Evolutionary conservation across 2,797 vertebrate species (phyloP), one percentile per base, ranked within the genome.

Genomic region (Poecile montanus): DNA sequence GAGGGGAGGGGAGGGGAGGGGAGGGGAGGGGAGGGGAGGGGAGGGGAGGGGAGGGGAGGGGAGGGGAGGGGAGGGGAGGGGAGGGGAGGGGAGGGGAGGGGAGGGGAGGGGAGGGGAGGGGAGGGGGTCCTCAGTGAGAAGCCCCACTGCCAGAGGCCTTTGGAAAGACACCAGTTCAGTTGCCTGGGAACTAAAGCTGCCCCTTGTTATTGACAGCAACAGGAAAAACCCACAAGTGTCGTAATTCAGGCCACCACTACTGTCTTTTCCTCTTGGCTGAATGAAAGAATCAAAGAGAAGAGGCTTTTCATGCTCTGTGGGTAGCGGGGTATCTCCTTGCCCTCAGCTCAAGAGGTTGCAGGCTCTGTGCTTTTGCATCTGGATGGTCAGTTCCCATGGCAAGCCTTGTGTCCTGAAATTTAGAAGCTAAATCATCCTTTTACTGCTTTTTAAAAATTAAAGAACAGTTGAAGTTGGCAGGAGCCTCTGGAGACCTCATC

Each of bases 141-240:
- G 34, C 42, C 84, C 71, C 51, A 72, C n/a, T 57, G 56, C 60
- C 76, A 79, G 71, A 89, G 60, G 63, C 48, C 27, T 61, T 89
- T 85, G 62, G 81, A 94, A 91, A 80, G 67, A 78, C 81, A 82
- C 87, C 60, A 82, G 67, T 81, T 66, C 84, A 65, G 94, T 95
- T 95, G 87, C 89, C 67, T 92, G 63, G 91, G 92, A 95, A 95
- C 81, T 73, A 79, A 91, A 34, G 67, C 79, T 79, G 78, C 19
- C 70, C 38, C 74, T 92, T 0, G 0, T 82, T 91, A 76, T 85
- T 89, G 71, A 62, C 82, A 61, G 67, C 47, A 70, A 62, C 29
- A 65, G 63, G 32, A 87, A 63, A 73, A 85, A 89, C 42, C 71
- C 78, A 66, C 78, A 82, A 67, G 63, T 73, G 71, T 81, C 67